Evolutionary conservation across 2,113 vertebrate species (phyloP).

Genomic region (Dermatemys mawii): DNA sequence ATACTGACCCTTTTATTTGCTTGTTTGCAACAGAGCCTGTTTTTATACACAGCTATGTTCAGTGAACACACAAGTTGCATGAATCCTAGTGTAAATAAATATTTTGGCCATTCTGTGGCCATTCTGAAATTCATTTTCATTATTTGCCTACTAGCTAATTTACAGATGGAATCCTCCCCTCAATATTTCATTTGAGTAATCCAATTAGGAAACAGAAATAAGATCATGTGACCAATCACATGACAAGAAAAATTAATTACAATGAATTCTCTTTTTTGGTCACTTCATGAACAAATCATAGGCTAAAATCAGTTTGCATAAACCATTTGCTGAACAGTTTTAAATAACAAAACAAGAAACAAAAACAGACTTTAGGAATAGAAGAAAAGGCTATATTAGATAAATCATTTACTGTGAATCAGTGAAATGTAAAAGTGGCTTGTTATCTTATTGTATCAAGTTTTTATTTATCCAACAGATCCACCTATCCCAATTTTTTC

Average conservation of each 20-base stretch:
- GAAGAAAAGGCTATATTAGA: not conserved
- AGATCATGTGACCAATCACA: not conserved
- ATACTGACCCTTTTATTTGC: not conserved
- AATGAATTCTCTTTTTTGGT: not conserved
- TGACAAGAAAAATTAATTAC: not conserved
- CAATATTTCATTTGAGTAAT: slow-evolving; percentile 5
- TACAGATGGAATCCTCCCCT: not conserved
- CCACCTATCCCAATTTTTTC: not conserved
- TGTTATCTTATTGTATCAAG: not conserved
- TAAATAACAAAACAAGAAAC: not conserved
- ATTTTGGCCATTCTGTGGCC: not conserved
- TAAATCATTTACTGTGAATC: not conserved
- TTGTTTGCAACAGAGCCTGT: not conserved
- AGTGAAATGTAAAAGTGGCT: not conserved
- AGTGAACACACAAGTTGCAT: not conserved
- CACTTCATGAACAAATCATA: not conserved
- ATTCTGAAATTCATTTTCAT: not conserved
- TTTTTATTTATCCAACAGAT: not conserved
- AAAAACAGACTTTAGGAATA: not conserved
- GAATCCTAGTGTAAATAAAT: accelerated
- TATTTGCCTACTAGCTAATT: slow-evolving; percentile 25
- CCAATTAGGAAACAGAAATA: slow-evolving; percentile 51
- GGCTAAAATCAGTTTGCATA: not conserved
- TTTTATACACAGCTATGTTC: not conserved
- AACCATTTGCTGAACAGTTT: not conserved